These are phyloP conservation scores for Myotis vivesi DNA, from an alignment of 2,797 vertebrate species.

Conservation along the genomic window DNA sequence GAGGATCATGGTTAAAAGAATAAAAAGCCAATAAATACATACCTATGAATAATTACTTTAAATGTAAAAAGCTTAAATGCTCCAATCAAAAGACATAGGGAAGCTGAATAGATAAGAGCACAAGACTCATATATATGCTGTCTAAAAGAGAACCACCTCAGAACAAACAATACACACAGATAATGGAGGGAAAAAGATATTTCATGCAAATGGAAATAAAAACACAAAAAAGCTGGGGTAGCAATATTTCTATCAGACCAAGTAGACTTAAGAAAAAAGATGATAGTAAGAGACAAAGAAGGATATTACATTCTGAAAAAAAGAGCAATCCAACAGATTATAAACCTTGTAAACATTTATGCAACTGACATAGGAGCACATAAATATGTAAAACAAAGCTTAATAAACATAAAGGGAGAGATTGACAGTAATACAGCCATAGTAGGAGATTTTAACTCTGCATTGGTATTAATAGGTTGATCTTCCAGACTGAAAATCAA, in stretches of 20 bases:
- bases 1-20: background rate
- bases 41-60: background rate
- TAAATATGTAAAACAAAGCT: no score
- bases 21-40: background rate
- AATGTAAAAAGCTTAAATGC: background rate
- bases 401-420: no score
- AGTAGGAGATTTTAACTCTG: background rate
- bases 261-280: no score
- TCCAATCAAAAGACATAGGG: background rate
- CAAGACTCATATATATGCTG: background rate
- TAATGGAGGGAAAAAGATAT: no score
- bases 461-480: background rate
- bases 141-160: background rate
- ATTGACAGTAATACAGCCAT: background rate
- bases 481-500: no score
- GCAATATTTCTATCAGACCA: no score
- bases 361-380: no score
- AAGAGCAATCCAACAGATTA: background rate
- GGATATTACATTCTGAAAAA: no score
- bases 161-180: no score
- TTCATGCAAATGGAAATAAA: no score
- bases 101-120: background rate
- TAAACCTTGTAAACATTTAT: background rate
- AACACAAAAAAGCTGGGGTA: no score
- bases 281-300: no score